A percentile compares a stretch with the other conserved stretches of the same genome.
phyloP scores from a whole-genome alignment of 2,113 vertebrate species.

The Cygnus buccinator region DNA sequence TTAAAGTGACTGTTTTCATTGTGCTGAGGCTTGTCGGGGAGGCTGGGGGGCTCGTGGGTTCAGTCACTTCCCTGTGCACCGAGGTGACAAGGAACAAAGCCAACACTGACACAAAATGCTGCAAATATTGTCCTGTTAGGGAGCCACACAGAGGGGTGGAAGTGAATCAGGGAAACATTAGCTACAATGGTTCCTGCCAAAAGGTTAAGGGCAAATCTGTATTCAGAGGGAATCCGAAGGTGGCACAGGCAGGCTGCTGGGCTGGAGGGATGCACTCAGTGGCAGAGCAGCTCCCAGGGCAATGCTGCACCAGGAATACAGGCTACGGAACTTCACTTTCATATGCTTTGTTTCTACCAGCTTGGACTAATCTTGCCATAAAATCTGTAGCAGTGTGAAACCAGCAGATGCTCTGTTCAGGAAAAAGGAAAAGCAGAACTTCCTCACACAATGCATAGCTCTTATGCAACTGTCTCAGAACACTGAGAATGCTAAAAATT shows the following conservation, averaged over 20 bases:
- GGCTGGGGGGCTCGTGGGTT: fast-evolving
- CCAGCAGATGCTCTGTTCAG: background rate
- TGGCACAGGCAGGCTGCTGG: fast-evolving
- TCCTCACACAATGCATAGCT: fast-evolving
- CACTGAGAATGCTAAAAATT: background rate
- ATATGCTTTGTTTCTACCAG: fast-evolving
- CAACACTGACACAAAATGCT: background rate
- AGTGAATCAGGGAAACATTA: background rate
- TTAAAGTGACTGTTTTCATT: background rate
- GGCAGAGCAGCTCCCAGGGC: background rate
- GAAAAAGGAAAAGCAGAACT: background rate
- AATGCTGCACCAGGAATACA: background rate
- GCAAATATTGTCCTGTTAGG: background rate
- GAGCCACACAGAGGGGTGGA: background rate
- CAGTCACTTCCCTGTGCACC: fast-evolving
- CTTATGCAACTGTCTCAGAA: background rate
- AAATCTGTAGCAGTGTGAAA: background rate
- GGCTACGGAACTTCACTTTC: background rate
- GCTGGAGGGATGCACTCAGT: background rate
- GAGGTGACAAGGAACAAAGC: background rate
- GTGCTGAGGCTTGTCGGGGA: background rate
- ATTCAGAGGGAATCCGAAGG: background rate
- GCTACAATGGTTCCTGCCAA: background rate
- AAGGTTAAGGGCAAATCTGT: background rate
- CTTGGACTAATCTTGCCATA: background rate